Conservation (phyloP, 2,888 invertebrate genomes). For the Dorcus parallelipipedus region DNA sequence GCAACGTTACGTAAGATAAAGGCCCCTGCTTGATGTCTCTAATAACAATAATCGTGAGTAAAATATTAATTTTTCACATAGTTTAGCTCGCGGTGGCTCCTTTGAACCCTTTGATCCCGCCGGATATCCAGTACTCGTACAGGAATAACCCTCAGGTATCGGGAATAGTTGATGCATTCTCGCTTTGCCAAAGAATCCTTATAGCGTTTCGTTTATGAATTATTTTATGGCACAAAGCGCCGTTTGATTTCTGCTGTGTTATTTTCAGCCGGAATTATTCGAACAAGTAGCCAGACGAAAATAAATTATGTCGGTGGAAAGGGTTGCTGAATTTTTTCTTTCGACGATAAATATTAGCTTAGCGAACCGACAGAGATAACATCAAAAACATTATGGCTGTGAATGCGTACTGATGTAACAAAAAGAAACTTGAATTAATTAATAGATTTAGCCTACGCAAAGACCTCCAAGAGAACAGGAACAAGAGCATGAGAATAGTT, state of each 20-base stretch:
- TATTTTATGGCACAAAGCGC: background rate
- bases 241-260: background rate
- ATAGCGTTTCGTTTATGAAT: background rate
- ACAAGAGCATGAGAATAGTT: no score
- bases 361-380: no score
- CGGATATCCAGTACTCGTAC: constrained; percentile 19
- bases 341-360: no score
- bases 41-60: constrained; percentile 44
- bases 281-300: no score
- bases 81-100: constrained; percentile 41
- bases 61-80: constrained; percentile 50
- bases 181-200: constrained; percentile 42
- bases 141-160: constrained; percentile 40
- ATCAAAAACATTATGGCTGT: no score
- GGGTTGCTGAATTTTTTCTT: no score
- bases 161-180: constrained; percentile 46
- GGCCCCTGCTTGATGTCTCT: background rate
- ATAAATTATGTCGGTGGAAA: no score
- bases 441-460: no score
- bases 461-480: no score
- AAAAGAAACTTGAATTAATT: no score
- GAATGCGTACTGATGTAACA: no score
- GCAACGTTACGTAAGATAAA: background rate
- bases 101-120: constrained; percentile 33
- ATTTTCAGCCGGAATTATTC: background rate